Conservation (phyloP, 2,888 invertebrate genomes). For the Shargacucullia verbasci region DNA sequence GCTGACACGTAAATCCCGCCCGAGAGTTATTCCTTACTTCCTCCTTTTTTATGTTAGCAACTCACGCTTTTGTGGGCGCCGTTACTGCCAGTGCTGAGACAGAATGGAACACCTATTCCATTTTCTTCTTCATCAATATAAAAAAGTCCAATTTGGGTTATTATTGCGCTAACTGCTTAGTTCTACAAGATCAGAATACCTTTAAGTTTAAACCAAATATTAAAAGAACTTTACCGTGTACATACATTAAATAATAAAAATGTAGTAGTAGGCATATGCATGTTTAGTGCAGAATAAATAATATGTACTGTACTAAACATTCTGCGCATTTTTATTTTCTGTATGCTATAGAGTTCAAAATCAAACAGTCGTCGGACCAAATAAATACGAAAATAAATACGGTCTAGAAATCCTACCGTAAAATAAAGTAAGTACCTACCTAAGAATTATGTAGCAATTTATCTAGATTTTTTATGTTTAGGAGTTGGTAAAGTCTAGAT, state of each 20-base stretch:
- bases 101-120: conserved; percentile 44
- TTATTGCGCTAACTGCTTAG: conserved; percentile 8
- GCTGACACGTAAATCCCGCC: conserved; percentile 56
- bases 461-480: conserved; percentile 36
- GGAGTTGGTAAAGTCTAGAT: conserved; percentile 29
- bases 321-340: background rate
- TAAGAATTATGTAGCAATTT: conserved; percentile 65
- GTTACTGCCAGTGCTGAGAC: conserved; percentile 31
- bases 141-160: conserved; percentile 22
- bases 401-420: conserved; percentile 6
- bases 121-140: conserved; percentile 32
- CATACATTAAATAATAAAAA: no score
- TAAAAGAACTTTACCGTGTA: no score
- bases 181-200: no score
- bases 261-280: no score
- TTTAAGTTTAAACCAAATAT: no score
- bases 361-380: background rate
- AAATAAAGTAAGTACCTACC: conserved; percentile 11
- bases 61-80: conserved; percentile 41
- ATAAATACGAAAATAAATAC: conserved; percentile 15
- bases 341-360: conserved; percentile 3
- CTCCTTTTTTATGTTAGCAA: conserved; percentile 49
- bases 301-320: no score
- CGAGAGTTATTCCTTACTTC: conserved; percentile 47
- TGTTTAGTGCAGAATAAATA: no score